Conservation (phyloP, 2,113 vertebrate species). For the Grammomys dolichurus region DNA sequence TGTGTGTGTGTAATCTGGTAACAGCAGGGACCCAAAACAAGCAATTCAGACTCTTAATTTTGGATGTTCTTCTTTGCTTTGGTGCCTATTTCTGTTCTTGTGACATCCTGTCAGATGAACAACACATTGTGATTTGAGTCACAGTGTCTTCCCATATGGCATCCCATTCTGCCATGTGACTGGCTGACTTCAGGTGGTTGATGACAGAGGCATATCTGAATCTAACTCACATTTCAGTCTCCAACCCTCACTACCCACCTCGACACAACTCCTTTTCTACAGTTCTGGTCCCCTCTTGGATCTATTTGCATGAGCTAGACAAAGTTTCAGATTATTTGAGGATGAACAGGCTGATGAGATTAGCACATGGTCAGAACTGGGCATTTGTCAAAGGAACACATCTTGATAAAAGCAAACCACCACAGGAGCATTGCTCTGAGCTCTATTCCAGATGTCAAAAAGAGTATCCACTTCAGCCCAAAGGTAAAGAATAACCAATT, state of each 20-base stretch:
- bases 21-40: not conserved
- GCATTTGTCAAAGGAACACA: not conserved
- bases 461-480: not conserved
- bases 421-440: not conserved
- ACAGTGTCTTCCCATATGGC: fast-evolving
- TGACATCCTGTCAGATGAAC: not conserved
- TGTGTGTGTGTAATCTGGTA: not conserved
- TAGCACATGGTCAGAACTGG: not conserved
- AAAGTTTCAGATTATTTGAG: fast-evolving
- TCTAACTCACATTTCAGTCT: not conserved
- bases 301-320: not conserved
- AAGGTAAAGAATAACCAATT: not conserved
- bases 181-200: not conserved
- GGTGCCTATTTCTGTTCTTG: not conserved
- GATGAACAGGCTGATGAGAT: not conserved
- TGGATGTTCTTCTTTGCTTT: not conserved
- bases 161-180: fast-evolving
- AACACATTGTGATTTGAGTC: fast-evolving
- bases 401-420: not conserved
- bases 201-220: not conserved
- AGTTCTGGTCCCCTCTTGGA: not conserved
- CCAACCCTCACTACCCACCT: not conserved
- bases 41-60: not conserved
- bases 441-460: not conserved
- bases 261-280: not conserved